Conservation (phyloP, 2,888 invertebrate genomes). For the Agrochola lota region DNA sequence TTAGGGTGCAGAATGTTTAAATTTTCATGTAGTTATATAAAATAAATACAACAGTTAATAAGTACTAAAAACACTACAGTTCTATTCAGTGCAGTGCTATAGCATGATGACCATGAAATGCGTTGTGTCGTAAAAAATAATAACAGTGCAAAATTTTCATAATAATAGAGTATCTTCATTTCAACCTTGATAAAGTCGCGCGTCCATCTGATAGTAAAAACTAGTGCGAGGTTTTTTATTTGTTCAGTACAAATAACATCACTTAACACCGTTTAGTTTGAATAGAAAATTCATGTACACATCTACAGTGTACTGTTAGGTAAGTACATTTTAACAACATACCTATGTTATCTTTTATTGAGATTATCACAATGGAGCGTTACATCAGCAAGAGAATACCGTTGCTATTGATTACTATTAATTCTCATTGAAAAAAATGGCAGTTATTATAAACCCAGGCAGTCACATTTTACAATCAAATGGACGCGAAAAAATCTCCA, state of each 20-base stretch:
- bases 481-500: constrained; percentile 29
- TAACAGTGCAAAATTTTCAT: constrained; percentile 72
- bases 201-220: constrained; percentile 69
- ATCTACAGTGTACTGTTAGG: not conserved
- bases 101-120: constrained; percentile 62
- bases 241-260: constrained; percentile 39
- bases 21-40: not conserved
- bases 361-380: not conserved
- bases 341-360: constrained; percentile 1
- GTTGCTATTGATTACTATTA: not conserved
- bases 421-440: not conserved
- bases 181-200: constrained; percentile 69
- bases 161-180: constrained; percentile 67
- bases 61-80: constrained; percentile 52
- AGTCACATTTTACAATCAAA: constrained; percentile 44
- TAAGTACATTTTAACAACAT: constrained; percentile 17
- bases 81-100: constrained; percentile 66
- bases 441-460: not conserved
- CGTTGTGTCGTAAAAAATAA: constrained; percentile 64
- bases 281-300: constrained; percentile 2
- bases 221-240: constrained; percentile 51
- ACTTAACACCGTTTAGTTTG: constrained; percentile 15
- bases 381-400: constrained; percentile 1
- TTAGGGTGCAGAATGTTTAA: not conserved
- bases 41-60: constrained; percentile 21